Conservation (phyloP, 2,888 invertebrate genomes). For the Acanthoscelides obtectus region DNA sequence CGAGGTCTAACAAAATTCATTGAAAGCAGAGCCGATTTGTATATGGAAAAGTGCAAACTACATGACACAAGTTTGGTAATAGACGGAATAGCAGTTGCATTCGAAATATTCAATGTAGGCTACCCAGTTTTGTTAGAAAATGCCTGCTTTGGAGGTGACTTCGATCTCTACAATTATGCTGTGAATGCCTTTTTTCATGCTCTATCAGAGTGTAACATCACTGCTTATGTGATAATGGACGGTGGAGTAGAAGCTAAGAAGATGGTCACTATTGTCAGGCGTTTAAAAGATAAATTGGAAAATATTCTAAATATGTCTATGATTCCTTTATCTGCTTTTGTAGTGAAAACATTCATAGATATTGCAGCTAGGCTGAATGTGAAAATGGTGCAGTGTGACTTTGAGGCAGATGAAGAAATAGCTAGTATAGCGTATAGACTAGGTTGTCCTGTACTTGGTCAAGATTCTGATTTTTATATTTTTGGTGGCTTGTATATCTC, state of each 20-base stretch:
- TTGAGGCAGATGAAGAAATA: slow-evolving; percentile 87
- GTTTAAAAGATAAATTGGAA: slow-evolving; percentile 36
- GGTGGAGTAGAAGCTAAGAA: slow-evolving; percentile 55
- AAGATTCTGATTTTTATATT: slow-evolving; percentile 92
- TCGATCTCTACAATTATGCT: slow-evolving; percentile 66
- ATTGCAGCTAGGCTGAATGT: slow-evolving; percentile 62
- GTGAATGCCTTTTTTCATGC: slow-evolving; percentile 63
- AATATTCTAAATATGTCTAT: slow-evolving; percentile 38
- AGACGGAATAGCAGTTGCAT: slow-evolving; percentile 75
- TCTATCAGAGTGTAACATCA: slow-evolving; percentile 64
- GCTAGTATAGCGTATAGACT: slow-evolving; percentile 74
- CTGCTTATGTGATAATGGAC: slow-evolving; percentile 72
- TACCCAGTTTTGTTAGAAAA: no score
- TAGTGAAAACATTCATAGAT: slow-evolving; percentile 70
- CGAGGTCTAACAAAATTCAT: slow-evolving; percentile 80
- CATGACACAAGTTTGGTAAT: slow-evolving; percentile 68
- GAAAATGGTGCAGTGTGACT: slow-evolving; percentile 68
- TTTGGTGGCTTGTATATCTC: slow-evolving; percentile 81
- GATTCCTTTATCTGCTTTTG: slow-evolving; percentile 55
- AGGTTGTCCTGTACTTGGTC: slow-evolving; percentile 82
- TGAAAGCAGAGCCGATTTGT: slow-evolving; percentile 58
- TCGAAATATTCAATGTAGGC: no score
- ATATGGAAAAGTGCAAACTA: slow-evolving; percentile 60
- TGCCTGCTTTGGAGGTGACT: slow-evolving; percentile 81
- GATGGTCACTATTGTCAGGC: slow-evolving; percentile 27